Percentiles rank a stretch among this genome's conserved stretches.
These are phyloP conservation scores for Nothobranchius kuhntae DNA, from an alignment of 2,113 vertebrate genomes.

Conservation along the genomic window DNA sequence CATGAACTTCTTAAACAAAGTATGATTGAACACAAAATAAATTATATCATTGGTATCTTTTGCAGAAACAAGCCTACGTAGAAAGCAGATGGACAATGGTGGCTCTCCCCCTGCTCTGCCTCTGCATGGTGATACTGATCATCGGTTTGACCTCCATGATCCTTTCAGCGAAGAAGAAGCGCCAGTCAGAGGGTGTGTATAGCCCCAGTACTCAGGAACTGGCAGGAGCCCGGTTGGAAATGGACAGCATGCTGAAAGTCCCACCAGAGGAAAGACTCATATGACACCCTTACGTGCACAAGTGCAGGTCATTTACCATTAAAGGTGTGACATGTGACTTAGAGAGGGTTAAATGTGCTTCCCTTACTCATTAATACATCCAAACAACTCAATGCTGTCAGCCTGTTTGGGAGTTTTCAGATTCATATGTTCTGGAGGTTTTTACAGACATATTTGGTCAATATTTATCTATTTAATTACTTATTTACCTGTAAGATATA, in stretches of 20 bases:
- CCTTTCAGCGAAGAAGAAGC: constrained; percentile 89
- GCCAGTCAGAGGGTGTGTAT: constrained; percentile 93
- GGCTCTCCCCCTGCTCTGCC: constrained; percentile 86
- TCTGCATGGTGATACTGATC: constrained; percentile 83
- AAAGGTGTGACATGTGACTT: too few relatives aligned
- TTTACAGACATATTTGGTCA: too few relatives aligned
- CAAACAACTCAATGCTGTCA: too few relatives aligned
- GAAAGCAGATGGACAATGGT: constrained; percentile 85
- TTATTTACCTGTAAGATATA: too few relatives aligned
- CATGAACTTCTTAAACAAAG: too few relatives aligned
- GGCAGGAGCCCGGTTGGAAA: constrained; percentile 93
- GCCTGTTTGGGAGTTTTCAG: too few relatives aligned
- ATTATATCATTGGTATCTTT: neutral
- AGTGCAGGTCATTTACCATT: too few relatives aligned
- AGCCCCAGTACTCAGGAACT: constrained; percentile 94
- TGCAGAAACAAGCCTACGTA: constrained; percentile 82
- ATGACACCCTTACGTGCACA: constrained; percentile 52
- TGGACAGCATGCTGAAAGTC: constrained; percentile 97
- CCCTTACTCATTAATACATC: too few relatives aligned
- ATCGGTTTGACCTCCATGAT: constrained; percentile 86
- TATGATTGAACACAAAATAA: too few relatives aligned
- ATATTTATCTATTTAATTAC: too few relatives aligned
- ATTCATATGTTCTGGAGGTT: too few relatives aligned
- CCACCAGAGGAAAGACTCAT: constrained; percentile 93
- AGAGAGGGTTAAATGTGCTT: too few relatives aligned